These are phyloP conservation scores for Solea solea DNA, from an alignment of 2,113 vertebrate genomes.

Conservation along the genomic window DNA sequence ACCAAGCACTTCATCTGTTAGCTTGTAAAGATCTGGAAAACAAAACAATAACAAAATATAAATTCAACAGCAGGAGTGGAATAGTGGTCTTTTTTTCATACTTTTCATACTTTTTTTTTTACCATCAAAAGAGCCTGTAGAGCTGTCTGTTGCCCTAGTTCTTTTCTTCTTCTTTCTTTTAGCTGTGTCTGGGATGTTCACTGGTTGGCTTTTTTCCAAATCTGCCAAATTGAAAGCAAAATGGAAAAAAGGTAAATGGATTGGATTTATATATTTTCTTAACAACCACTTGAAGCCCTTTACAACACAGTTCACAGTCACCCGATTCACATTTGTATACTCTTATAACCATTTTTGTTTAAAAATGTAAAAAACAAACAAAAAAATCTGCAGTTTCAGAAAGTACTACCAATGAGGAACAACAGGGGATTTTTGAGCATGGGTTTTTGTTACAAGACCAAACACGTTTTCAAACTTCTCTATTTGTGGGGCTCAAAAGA, in stretches of 20 bases:
- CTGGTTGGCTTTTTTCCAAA: slow-evolving; percentile 88
- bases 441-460: no score
- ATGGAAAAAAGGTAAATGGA: slow-evolving; percentile 9
- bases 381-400: no score
- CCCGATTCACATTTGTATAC: no score
- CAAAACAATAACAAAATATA: background rate
- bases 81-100: background rate
- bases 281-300: background rate
- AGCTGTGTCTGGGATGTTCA: slow-evolving; percentile 84
- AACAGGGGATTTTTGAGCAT: no score
- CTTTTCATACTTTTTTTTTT: slow-evolving; percentile 1
- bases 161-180: slow-evolving; percentile 94
- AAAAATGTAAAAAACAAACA: no score
- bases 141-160: slow-evolving; percentile 85
- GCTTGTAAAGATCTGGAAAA: slow-evolving; percentile 88
- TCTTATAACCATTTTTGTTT: no score
- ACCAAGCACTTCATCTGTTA: slow-evolving; percentile 93
- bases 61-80: no score
- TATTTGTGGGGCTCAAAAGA: no score
- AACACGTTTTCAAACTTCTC: no score
- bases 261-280: background rate
- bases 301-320: background rate
- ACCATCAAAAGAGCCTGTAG: slow-evolving; percentile 92
- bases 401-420: no score
- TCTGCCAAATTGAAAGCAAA: slow-evolving; percentile 64